Evolutionary conservation across 64 coral and sea anemone genomes (phyloP), one percentile per base, ranked within the genome.

Genomic region (Orbicella faveolata): DNA sequence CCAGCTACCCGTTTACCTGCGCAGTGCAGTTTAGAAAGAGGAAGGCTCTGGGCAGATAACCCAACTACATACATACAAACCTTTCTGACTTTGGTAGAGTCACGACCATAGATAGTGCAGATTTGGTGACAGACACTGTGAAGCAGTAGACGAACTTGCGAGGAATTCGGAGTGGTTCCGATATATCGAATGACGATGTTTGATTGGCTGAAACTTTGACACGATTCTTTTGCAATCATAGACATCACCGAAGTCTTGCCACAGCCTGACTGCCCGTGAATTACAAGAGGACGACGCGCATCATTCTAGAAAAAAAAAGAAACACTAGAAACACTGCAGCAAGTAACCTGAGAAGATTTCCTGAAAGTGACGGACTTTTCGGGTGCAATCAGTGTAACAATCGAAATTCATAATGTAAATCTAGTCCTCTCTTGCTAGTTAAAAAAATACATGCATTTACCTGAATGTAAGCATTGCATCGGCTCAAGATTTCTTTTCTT

Each of bases 191-290:
- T 73, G 61, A 95, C 51, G 17, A 84, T 87, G 72, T 73, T 52
- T 34, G 81, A 78, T 54, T 89, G 63, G 26, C 61, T 82, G 36
- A 87, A 65, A 77, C 79, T 89, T 23, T 75, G 79, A 63, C 94
- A 80, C 72, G 89, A 64, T 48, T 83, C 76, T 65, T 53, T 95
- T 1, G 94, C 94, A n/a, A 89, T 54, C 90, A 95, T 92, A 36
- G 94, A 95, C 52, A 95, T 87, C 41, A 95, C 90, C 34, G 94
- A 95, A 17, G 94, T 95, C 79, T 95, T 95, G 8, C 90, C 94
- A 63, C 84, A 95, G 23, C 94, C 94, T 23, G 94, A 95, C 66
- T 92, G 57, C 1, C 94, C 94, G 70, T 86, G 74, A 70, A 95
- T 79, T 8, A 95, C 94, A n/a, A 92, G 86, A 15, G 94, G 90